Evolutionary conservation across 2,113 vertebrate species (phyloP).

Genomic region (Nymphicus hollandicus): DNA sequence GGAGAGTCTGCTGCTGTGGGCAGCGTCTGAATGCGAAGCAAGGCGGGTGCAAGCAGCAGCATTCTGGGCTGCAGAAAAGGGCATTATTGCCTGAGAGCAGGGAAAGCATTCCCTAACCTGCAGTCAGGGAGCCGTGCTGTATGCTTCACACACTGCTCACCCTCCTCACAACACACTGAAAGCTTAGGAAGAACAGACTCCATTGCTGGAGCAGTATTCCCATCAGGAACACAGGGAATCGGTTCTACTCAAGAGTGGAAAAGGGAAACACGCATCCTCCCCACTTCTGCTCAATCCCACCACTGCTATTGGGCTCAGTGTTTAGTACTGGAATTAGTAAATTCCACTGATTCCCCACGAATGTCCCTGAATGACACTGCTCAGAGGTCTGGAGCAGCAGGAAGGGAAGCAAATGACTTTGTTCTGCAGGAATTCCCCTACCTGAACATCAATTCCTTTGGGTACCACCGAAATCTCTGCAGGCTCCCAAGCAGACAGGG

Average conservation of each 20-base stretch:
- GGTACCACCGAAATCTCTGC: not conserved
- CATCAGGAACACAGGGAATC: not conserved
- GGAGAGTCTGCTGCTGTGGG: not conserved
- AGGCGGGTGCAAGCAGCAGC: not conserved
- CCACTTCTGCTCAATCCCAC: not conserved
- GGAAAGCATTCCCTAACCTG: not conserved
- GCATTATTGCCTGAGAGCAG: not conserved
- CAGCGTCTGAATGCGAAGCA: not conserved
- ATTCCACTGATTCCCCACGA: not conserved
- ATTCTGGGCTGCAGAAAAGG: not conserved
- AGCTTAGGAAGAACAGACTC: not conserved
- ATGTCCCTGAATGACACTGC: not conserved
- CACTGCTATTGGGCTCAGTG: not conserved
- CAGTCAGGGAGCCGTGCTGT: not conserved
- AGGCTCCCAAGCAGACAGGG: not conserved
- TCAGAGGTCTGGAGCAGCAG: not conserved
- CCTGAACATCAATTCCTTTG: not conserved
- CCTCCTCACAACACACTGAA: not conserved
- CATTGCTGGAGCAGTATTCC: not conserved
- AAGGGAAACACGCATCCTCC: not conserved
- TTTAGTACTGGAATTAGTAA: not conserved
- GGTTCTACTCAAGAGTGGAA: not conserved
- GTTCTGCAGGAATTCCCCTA: not conserved
- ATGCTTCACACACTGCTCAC: not conserved
- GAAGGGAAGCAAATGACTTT: not conserved